Percentiles rank a stretch among this genome's conserved stretches.
Conservation (phyloP, 2,888 invertebrate genomes). For the Zaprionus obscuricornis region DNA sequence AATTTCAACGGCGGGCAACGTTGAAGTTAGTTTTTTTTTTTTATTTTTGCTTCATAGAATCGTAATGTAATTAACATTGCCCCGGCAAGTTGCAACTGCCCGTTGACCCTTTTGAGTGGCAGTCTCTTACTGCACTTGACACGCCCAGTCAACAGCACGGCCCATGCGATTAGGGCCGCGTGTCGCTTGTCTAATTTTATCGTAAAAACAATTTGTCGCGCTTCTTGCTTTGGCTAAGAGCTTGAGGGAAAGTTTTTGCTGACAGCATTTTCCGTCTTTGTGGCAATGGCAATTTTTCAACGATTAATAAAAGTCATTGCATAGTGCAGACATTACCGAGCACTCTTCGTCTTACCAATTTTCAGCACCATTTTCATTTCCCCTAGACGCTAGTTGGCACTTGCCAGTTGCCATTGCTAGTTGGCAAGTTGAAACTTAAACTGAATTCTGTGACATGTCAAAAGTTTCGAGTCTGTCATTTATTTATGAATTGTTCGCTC, state of each 20-base stretch:
- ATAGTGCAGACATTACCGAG: conserved; percentile 26
- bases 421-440: conserved; percentile 60
- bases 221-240: conserved; percentile 37
- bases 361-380: too few relatives aligned
- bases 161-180: conserved; percentile 60
- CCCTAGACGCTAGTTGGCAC: too few relatives aligned
- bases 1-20: conserved; percentile 53
- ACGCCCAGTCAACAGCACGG: conserved; percentile 20
- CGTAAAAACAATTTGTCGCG: conserved; percentile 79
- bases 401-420: too few relatives aligned
- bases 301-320: conserved; percentile 73
- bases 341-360: too few relatives aligned
- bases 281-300: conserved; percentile 67
- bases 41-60: conserved; percentile 12
- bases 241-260: conserved; percentile 54
- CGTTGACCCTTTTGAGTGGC: conserved; percentile 42
- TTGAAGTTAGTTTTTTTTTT: conserved; percentile 15
- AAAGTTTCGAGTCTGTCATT: conserved; percentile 67
- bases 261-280: conserved; percentile 64
- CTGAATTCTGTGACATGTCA: conserved; percentile 71
- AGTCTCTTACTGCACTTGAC: conserved; percentile 40
- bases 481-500: conserved; percentile 74
- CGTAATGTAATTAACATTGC: conserved; percentile 65
- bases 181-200: conserved; percentile 76
- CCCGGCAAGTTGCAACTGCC: conserved; percentile 28